These are phyloP conservation scores for Dermatemys mawii DNA, from an alignment of 2,113 vertebrate genomes.

Conservation along the genomic window DNA sequence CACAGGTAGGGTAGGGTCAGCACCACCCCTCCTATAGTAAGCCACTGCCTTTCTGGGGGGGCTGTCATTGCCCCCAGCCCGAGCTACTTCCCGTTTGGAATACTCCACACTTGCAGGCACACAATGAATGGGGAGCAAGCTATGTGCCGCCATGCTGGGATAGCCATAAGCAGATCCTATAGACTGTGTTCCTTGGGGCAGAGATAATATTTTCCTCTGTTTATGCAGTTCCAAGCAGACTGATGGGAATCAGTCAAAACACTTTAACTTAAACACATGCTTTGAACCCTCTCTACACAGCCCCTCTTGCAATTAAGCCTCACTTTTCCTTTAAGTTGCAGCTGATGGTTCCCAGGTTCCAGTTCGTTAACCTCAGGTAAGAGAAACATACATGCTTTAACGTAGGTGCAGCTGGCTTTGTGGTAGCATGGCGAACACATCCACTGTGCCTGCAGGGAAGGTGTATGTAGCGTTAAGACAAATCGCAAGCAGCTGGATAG, in stretches of 20 bases:
- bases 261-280: background rate
- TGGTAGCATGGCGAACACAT: background rate
- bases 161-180: background rate
- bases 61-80: too few species aligned
- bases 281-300: background rate
- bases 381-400: constrained; percentile 35
- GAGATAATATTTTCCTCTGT: constrained; percentile 14
- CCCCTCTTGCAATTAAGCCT: constrained; percentile 18
- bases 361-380: background rate
- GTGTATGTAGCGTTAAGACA: background rate
- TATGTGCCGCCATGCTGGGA: background rate
- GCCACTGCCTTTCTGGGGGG: background rate
- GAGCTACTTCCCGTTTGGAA: background rate
- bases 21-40: background rate
- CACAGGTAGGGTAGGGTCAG: too few species aligned
- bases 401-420: background rate
- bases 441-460: background rate
- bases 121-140: background rate
- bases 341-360: background rate
- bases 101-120: background rate
- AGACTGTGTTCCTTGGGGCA: background rate
- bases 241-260: background rate
- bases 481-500: background rate
- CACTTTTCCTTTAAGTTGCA: background rate
- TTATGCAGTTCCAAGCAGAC: background rate